These are phyloP conservation scores for Heliopora coerulea DNA, from an alignment of 92 coral and sea anemone genomes.

Conservation along the genomic window DNA sequence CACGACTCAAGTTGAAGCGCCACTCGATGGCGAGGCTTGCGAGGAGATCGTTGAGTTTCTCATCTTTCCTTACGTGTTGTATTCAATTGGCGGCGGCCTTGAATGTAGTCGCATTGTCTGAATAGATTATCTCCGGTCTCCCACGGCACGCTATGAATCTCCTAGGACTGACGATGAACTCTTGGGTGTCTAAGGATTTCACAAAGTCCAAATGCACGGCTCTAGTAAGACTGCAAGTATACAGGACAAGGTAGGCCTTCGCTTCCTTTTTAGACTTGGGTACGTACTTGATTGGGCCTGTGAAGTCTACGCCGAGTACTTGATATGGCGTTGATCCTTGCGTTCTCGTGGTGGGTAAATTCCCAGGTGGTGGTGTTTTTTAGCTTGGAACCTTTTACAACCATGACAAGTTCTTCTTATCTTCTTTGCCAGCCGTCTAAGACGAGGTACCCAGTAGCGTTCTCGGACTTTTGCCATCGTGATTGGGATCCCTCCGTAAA, in stretches of 20 bases:
- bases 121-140: too few species aligned
- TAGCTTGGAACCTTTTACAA: constrained; percentile 38
- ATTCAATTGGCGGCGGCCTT: too few species aligned
- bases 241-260: too few species aligned
- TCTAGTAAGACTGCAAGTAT: constrained; percentile 45
- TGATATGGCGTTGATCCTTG: constrained; percentile 38
- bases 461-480: constrained; percentile 51
- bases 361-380: constrained; percentile 47
- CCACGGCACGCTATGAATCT: constrained; percentile 9
- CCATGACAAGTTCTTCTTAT: constrained; percentile 38
- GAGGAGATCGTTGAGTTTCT: too few species aligned
- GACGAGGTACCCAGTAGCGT: constrained; percentile 44
- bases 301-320: constrained; percentile 48
- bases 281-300: constrained; percentile 36
- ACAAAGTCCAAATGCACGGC: constrained; percentile 29
- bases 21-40: too few species aligned
- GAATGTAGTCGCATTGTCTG: too few species aligned
- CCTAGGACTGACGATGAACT: constrained; percentile 27
- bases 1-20: too few species aligned
- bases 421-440: constrained; percentile 50
- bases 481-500: constrained; percentile 46
- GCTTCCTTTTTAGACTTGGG: constrained; percentile 26
- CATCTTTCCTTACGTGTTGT: too few species aligned
- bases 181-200: constrained; percentile 17
- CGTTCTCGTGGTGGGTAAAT: constrained; percentile 32